Evolutionary conservation across 2,113 vertebrate species (phyloP).

Genomic region (Sorex araneus): DNA sequence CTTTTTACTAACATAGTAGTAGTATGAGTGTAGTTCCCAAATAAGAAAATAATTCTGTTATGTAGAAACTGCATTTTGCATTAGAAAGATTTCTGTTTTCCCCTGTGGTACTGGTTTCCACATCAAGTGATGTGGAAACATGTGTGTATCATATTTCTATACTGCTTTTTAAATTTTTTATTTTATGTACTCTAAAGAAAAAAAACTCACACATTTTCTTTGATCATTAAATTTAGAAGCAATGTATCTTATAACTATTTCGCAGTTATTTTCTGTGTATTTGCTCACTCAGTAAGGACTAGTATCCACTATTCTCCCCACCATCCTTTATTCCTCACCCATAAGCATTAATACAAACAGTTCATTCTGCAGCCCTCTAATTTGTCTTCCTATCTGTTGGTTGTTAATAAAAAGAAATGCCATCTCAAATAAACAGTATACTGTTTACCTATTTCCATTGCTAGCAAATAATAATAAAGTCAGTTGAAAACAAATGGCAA

Average conservation of each 20-base stretch:
- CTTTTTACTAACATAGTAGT: slow-evolving; percentile 47
- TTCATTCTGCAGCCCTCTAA: slow-evolving; percentile 19
- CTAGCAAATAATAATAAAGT: slow-evolving; percentile 66
- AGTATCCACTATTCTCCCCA: background rate
- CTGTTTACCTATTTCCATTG: slow-evolving; percentile 64
- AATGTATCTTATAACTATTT: slow-evolving; percentile 76
- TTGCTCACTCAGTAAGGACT: slow-evolving; percentile 52
- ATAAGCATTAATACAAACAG: background rate
- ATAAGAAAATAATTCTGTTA: background rate
- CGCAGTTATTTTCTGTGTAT: slow-evolving; percentile 60
- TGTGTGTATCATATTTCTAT: slow-evolving; percentile 51
- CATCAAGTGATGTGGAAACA: slow-evolving; percentile 57
- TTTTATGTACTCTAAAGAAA: slow-evolving; percentile 76
- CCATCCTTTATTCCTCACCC: background rate
- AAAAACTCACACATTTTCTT: slow-evolving; percentile 71
- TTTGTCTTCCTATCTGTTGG: slow-evolving; percentile 75
- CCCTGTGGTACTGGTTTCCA: slow-evolving; percentile 32
- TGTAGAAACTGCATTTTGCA: background rate
- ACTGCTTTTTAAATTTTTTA: slow-evolving; percentile 65
- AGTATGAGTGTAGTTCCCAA: slow-evolving; percentile 44
- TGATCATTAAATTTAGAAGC: slow-evolving; percentile 42
- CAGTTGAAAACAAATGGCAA: slow-evolving; percentile 71
- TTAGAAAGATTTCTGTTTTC: slow-evolving; percentile 23
- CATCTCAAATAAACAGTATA: slow-evolving; percentile 77
- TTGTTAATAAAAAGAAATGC: slow-evolving; percentile 69